Percentiles rank a stretch among this genome's conserved stretches.
Evolutionary conservation across 2,888 invertebrate species (phyloP).

Genomic region (Sinopyrophorus schimmeli): DNA sequence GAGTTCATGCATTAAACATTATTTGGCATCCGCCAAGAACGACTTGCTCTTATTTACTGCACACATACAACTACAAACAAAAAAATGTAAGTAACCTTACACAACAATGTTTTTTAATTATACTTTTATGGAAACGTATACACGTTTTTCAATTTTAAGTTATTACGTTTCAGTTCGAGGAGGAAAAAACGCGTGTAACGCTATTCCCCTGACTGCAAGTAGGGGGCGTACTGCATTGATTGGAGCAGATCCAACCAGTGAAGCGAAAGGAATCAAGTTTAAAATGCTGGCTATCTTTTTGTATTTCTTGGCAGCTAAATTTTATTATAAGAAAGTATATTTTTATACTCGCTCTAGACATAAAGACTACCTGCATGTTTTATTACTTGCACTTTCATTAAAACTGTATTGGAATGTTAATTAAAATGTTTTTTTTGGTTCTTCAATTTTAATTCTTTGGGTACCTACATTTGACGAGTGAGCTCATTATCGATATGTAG

Average conservation of each 20-base stretch:
- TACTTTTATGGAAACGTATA: background rate
- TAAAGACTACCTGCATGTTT: too few species aligned
- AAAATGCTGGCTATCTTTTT: conserved; percentile 45
- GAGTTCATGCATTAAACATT: conserved; percentile 40
- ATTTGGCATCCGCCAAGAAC: conserved; percentile 26
- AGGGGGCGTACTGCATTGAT: conserved; percentile 54
- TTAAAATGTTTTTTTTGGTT: too few species aligned
- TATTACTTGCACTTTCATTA: too few species aligned
- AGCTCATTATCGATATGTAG: too few species aligned
- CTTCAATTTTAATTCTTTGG: too few species aligned
- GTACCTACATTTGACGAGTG: too few species aligned
- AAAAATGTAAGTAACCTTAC: too few species aligned
- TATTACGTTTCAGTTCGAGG: background rate
- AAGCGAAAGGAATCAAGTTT: conserved; percentile 58
- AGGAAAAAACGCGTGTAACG: conserved; percentile 18
- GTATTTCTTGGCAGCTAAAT: conserved; percentile 23
- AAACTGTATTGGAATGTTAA: too few species aligned
- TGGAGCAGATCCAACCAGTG: conserved; percentile 56
- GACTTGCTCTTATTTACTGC: conserved; percentile 23
- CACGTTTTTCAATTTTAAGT: too few species aligned
- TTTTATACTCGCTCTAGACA: background rate
- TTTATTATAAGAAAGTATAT: conserved; percentile 4
- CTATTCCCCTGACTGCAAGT: conserved; percentile 25
- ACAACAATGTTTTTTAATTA: conserved; percentile 3
- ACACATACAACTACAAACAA: conserved; percentile 6